These are phyloP conservation scores for Chamaetylas fuelleborni DNA, from an alignment of 2,113 vertebrate species.

Conservation along the genomic window DNA sequence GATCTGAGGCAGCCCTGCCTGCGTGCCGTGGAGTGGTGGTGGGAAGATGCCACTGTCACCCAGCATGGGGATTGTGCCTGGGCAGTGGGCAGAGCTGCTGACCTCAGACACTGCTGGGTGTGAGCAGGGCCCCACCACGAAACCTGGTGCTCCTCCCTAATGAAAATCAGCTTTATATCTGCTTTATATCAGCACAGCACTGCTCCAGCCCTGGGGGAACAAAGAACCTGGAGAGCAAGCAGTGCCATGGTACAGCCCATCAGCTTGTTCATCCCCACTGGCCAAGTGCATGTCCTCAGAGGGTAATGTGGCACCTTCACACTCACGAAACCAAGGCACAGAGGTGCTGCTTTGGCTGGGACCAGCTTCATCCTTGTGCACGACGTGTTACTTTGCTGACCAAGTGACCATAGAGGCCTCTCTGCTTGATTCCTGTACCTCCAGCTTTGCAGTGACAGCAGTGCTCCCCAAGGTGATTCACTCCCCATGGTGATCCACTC, in stretches of 20 bases:
- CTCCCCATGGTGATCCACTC: background rate
- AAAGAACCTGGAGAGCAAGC: background rate
- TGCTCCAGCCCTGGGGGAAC: background rate
- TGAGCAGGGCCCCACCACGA: accelerated
- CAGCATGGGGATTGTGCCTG: accelerated
- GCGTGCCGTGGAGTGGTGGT: accelerated
- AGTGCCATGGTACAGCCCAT: background rate
- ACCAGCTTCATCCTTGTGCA: background rate
- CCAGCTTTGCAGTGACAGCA: background rate
- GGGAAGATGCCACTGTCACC: background rate
- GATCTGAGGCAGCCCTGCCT: background rate
- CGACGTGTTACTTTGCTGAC: accelerated
- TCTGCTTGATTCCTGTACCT: background rate
- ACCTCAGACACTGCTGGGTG: accelerated
- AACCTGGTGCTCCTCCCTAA: background rate
- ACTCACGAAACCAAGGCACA: background rate
- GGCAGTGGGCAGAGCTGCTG: background rate
- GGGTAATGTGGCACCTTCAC: background rate
- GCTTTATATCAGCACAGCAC: background rate
- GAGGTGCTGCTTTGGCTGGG: background rate
- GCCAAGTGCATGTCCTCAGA: accelerated
- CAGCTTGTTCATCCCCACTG: background rate
- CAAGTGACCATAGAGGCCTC: background rate
- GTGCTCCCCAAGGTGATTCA: background rate
- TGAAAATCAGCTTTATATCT: conserved; percentile 36